Percentiles rank a stretch among this genome's conserved stretches.
Conservation (phyloP, 2,888 invertebrate genomes). For the Periphyllus acericola region DNA sequence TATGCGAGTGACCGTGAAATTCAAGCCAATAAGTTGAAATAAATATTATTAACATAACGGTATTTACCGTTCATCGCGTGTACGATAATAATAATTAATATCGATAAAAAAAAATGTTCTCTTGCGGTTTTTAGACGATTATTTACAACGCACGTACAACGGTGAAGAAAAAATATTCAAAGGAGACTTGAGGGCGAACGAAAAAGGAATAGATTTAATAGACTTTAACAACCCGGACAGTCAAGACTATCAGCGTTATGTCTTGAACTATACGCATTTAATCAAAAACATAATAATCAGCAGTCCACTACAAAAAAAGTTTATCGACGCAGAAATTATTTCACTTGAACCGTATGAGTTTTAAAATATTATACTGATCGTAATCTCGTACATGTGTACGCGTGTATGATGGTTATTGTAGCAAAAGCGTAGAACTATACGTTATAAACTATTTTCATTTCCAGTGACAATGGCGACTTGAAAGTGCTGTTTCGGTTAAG, state of each 20-base stretch:
- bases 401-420: neutral
- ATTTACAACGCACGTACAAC: conserved; percentile 58
- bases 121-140: conserved; percentile 41
- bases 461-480: conserved; percentile 77
- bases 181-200: conserved; percentile 50
- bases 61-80: neutral
- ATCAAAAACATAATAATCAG: conserved; percentile 52
- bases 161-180: conserved; percentile 54
- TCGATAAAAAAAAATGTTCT: neutral
- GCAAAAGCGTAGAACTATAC: too few relatives aligned
- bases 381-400: neutral
- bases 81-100: conserved; percentile 26
- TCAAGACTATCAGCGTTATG: conserved; percentile 58
- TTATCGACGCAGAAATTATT: conserved; percentile 61
- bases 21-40: conserved; percentile 35
- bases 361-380: neutral
- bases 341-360: conserved; percentile 60
- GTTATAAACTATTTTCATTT: conserved; percentile 63
- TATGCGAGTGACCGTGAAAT: conserved; percentile 22
- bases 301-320: conserved; percentile 44
- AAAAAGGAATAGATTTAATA: conserved; percentile 62
- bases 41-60: conserved; percentile 21
- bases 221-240: conserved; percentile 49
- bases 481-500: conserved; percentile 87
- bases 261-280: conserved; percentile 42